phyloP scores from a whole-genome alignment of 2,888 invertebrate genomes.

The Melanophora roralis region DNA sequence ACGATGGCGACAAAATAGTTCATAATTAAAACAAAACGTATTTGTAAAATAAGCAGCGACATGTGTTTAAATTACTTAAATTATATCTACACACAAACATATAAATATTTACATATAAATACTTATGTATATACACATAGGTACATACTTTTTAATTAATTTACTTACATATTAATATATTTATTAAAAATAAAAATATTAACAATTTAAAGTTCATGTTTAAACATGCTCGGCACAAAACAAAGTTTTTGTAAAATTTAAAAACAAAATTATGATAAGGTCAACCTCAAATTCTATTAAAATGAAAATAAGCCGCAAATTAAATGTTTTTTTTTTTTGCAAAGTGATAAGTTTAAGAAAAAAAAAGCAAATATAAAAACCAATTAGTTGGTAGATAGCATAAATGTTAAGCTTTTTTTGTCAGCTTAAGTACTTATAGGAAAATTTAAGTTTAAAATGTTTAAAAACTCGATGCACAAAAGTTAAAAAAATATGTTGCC shows the following conservation, averaged over 20 bases:
- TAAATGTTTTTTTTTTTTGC: neutral
- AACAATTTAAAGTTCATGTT: slow-evolving; percentile 32
- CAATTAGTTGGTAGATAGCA: no score
- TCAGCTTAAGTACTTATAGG: no score
- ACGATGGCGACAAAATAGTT: slow-evolving; percentile 25
- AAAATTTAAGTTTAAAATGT: no score
- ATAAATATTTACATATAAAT: neutral
- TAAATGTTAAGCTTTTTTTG: no score
- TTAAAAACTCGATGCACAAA: no score
- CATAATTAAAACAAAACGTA: slow-evolving; percentile 41
- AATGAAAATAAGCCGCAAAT: slow-evolving; percentile 34
- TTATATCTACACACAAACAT: neutral
- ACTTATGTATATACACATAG: neutral
- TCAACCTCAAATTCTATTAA: slow-evolving; percentile 3
- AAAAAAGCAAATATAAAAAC: no score
- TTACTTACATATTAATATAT: neutral
- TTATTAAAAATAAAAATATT: slow-evolving; percentile 20
- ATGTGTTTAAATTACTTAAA: slow-evolving; percentile 61
- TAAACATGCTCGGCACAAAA: slow-evolving; percentile 39
- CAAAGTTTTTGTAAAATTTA: neutral
- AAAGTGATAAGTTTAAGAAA: neutral
- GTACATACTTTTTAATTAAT: no score
- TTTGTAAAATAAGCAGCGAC: slow-evolving; percentile 64
- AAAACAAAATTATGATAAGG: slow-evolving; percentile 33
- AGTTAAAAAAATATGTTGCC: no score